Base-by-base conservation (phyloP, 2,113 vertebrate species). In the Hucho hucho region DNA sequence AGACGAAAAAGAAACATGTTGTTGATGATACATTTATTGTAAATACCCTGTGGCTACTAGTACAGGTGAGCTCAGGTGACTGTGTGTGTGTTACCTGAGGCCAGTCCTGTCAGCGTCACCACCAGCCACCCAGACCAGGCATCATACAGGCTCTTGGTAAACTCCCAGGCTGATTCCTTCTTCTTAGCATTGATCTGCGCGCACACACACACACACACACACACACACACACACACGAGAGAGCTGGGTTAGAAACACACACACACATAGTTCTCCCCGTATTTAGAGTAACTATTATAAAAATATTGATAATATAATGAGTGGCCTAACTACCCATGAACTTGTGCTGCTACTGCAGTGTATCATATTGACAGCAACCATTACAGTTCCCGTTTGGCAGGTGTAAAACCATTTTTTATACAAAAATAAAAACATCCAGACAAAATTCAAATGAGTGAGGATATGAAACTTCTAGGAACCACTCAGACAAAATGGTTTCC, bases 91-190 rank as follows among this genome's bases (percentile, higher is more conserved):
- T 85, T 95, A 99, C 97, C 97, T 93, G 98, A 97, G 59, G 97
- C 97, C 90, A 99, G 85, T 70, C 98, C 98, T 43, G 97, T 99
- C 20, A 99, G 90, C 0, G 98, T 99, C 72, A 99, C 97, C 37
- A 99, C 97, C 11, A 99, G 92, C 98, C 97, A 99, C 59, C 98
- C 98, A 11, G 98, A 99, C 98, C 98, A 99, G 0, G 98, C 97
- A 25, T 99, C 98, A 0, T 98, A 99, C 69, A 99, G 91, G 78
- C 97, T 98, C 91, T 98, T 99, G 69, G 94, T 94, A 90, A 99
- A 97, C 89, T 99, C 98, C 98, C 97, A 99, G 77, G 96, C 96
- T 0, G 97, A 99, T 82, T 99, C 97, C 79, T 98, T 98, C 86
- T 97, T 99, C 93, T 96, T 99, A 89, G 97, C 98, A 91, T 97